Conservation (phyloP, 2,113 vertebrate species). For the Chaenocephalus aceratus region DNA sequence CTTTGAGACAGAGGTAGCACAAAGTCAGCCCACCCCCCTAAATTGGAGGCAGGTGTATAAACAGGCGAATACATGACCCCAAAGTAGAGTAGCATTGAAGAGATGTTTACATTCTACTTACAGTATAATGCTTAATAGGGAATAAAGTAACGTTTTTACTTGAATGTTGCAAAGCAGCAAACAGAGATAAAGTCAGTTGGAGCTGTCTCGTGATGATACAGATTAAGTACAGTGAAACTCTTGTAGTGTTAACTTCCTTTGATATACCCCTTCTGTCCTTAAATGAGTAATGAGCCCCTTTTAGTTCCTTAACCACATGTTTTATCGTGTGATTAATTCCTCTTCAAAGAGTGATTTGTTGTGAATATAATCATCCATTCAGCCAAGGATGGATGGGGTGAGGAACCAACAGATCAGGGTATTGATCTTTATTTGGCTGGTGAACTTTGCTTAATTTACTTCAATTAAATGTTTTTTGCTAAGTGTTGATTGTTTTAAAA, state of each 20-base stretch:
- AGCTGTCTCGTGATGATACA: neutral
- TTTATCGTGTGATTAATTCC: slow-evolving; percentile 32
- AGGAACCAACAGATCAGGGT: slow-evolving; percentile 46
- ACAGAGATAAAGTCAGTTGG: neutral
- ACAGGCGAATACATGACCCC: neutral
- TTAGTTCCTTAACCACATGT: slow-evolving; percentile 17
- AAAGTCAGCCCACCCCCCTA: neutral
- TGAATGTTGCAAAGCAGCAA: neutral
- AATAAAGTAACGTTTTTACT: neutral
- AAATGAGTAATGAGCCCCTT: slow-evolving; percentile 8
- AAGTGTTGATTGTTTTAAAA: slow-evolving; percentile 44
- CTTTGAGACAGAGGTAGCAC: neutral
- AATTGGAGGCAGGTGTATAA: neutral
- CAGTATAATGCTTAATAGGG: neutral
- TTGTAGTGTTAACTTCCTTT: neutral
- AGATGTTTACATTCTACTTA: neutral
- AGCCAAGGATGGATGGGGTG: slow-evolving; percentile 36
- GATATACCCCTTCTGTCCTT: slow-evolving; percentile 2
- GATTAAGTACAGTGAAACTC: neutral
- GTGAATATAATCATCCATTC: slow-evolving; percentile 33
- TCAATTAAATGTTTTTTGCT: slow-evolving; percentile 49
- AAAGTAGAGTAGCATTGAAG: neutral
- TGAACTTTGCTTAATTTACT: slow-evolving; percentile 37
- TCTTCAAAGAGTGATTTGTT: slow-evolving; percentile 36
- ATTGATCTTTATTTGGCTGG: slow-evolving; percentile 63